phyloP scores from a whole-genome alignment of 1,140 invertebrate genomes.

The Formica exsecta region DNA sequence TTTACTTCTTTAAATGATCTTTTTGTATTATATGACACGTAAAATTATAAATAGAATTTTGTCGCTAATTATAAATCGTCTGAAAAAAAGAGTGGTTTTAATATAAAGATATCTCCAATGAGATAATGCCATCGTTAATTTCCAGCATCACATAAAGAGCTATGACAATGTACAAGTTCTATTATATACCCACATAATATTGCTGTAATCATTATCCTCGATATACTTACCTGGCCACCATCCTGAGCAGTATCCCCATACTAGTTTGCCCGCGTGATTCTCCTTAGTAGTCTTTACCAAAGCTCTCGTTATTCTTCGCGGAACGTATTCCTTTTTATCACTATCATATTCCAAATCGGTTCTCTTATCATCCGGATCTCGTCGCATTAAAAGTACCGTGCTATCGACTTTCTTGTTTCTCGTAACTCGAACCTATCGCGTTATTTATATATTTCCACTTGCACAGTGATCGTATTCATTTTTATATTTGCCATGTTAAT shows the following conservation, averaged over 20 bases:
- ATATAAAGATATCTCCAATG: not conserved
- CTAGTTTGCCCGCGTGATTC: constrained; percentile 65
- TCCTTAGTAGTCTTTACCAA: constrained; percentile 51
- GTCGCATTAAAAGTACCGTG: not conserved
- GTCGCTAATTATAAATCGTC: too few species aligned
- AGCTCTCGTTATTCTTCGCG: constrained; percentile 64
- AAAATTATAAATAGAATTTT: too few species aligned
- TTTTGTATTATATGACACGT: too few species aligned
- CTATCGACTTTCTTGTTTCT: not conserved
- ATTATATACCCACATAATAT: not conserved
- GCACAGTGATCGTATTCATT: not conserved
- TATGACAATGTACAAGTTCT: not conserved
- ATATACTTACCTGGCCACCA: constrained; percentile 78
- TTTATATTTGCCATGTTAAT: not conserved
- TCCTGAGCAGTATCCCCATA: constrained; percentile 75
- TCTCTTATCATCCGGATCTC: not conserved
- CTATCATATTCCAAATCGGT: constrained; percentile 1
- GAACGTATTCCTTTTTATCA: constrained; percentile 12
- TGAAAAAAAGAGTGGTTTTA: too few species aligned
- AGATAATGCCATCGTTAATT: constrained; percentile 11
- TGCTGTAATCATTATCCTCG: not conserved
- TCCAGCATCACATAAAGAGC: not conserved
- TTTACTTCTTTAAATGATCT: too few species aligned
- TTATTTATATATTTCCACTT: not conserved
- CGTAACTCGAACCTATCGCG: not conserved